These are phyloP conservation scores for Mirounga angustirostris DNA, from an alignment of 2,113 vertebrate genomes.

Conservation along the genomic window DNA sequence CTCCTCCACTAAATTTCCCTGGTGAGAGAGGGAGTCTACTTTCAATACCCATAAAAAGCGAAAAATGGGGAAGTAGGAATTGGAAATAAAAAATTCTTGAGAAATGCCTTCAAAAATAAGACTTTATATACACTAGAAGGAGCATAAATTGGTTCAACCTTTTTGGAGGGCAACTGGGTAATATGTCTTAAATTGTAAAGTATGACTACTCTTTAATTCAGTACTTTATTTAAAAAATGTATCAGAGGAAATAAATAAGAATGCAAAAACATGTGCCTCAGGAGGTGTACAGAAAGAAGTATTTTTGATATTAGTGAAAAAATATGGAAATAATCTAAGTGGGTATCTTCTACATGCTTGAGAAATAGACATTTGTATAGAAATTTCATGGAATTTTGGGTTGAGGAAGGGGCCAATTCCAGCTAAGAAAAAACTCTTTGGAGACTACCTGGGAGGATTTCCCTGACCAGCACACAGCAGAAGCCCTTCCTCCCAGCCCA, in stretches of 20 bases:
- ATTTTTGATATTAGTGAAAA: neutral
- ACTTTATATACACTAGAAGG: neutral
- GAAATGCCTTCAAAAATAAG: neutral
- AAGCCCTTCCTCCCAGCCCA: neutral
- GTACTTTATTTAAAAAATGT: neutral
- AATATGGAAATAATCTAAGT: neutral
- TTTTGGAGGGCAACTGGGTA: neutral
- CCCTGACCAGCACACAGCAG: neutral
- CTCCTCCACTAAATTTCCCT: neutral
- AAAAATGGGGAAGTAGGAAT: neutral
- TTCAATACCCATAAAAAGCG: neutral
- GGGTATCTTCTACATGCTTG: neutral
- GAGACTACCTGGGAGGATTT: neutral
- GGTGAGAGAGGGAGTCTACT: neutral
- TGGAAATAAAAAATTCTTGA: neutral
- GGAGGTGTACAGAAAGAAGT: neutral
- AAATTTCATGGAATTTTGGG: neutral
- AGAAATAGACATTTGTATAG: neutral
- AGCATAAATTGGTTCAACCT: neutral
- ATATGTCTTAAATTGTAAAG: neutral
- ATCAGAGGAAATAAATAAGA: neutral
- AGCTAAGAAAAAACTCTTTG: neutral
- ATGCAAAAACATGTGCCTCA: neutral
- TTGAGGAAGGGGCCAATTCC: neutral
- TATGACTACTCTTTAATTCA: neutral